Conservation (phyloP, 2,797 vertebrate species). For the Cyclopterus lumpus region DNA sequence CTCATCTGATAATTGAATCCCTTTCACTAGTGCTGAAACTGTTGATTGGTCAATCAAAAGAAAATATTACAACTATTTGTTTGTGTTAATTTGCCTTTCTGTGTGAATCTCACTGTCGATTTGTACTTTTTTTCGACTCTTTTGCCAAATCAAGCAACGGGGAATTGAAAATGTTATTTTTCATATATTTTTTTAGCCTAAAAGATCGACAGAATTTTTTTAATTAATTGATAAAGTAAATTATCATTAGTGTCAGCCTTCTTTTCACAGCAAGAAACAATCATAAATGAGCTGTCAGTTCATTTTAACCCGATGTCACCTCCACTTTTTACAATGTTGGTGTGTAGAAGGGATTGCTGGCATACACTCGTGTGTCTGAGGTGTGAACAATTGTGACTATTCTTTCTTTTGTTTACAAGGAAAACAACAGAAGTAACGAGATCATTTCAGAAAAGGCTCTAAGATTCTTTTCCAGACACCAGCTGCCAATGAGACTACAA, state of each 20-base stretch:
- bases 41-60: not conserved
- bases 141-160: not conserved
- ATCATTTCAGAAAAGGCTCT: not conserved
- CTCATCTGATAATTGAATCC: not conserved
- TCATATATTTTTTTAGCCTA: not conserved
- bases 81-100: not conserved
- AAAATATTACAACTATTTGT: not conserved
- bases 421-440: not conserved
- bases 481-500: not conserved
- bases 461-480: constrained; percentile 1
- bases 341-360: not conserved
- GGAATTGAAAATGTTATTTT: not conserved
- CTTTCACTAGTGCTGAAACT: not conserved
- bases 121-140: not conserved
- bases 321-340: not conserved
- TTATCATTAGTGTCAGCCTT: not conserved
- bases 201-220: not conserved
- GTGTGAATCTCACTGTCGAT: not conserved
- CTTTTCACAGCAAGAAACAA: not conserved
- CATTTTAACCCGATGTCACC: not conserved
- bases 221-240: not conserved
- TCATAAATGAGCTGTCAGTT: not conserved
- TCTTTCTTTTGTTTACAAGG: not conserved
- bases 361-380: not conserved
- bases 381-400: not conserved